Conservation (phyloP, 1,140 invertebrate species). For the Antheraea pernyi region DNA sequence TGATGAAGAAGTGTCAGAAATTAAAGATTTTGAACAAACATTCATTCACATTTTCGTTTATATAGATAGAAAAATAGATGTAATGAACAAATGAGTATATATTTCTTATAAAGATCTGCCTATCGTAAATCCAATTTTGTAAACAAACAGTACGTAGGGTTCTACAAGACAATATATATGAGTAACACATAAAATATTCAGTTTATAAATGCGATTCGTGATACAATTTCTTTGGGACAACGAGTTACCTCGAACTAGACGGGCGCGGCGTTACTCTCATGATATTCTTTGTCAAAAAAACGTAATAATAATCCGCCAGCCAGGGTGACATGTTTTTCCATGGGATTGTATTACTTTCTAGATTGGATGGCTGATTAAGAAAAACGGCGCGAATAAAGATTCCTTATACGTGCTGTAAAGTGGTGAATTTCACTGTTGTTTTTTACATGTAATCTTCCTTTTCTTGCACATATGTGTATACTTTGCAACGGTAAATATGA, state of each 20-base stretch:
- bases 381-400: not conserved
- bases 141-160: constrained; percentile 15
- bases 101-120: not conserved
- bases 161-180: constrained; percentile 21
- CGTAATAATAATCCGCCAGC: not conserved
- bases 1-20: too few relatives aligned
- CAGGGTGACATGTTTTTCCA: not conserved
- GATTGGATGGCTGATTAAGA: constrained; percentile 13
- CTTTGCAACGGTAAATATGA: too few relatives aligned
- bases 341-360: constrained; percentile 9
- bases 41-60: too few relatives aligned
- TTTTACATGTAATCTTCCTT: too few relatives aligned
- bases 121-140: constrained; percentile 31
- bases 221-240: constrained; percentile 13
- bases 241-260: not conserved
- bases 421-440: too few relatives aligned
- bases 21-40: too few relatives aligned
- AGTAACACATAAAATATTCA: constrained; percentile 28
- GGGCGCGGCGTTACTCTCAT: not conserved
- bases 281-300: constrained; percentile 15
- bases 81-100: too few relatives aligned
- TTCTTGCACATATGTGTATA: too few relatives aligned
- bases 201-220: constrained; percentile 29
- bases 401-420: too few relatives aligned
- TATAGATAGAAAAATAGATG: too few relatives aligned